Evolutionary conservation across 2,113 vertebrate genomes (phyloP).

Genomic region (Sinosuthora webbiana): DNA sequence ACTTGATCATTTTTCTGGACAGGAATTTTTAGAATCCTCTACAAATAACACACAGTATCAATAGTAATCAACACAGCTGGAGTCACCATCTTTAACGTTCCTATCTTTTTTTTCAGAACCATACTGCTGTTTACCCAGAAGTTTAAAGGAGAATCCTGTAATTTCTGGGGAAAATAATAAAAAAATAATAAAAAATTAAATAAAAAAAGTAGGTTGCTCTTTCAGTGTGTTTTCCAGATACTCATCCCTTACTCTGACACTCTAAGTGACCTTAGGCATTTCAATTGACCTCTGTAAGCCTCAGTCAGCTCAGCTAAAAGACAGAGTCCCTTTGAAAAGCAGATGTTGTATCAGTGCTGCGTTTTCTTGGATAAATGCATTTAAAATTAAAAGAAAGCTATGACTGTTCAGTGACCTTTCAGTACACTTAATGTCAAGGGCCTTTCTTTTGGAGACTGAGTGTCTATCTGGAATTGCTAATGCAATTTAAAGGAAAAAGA

Average conservation of each 20-base stretch:
- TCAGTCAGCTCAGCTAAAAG: constrained; percentile 18
- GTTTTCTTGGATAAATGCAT: constrained; percentile 45
- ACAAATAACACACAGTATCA: constrained; percentile 5
- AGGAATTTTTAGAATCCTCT: constrained; percentile 25
- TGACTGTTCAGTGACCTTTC: constrained; percentile 53
- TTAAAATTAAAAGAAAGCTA: constrained; percentile 60
- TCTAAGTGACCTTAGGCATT: constrained; percentile 8
- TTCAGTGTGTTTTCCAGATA: neutral
- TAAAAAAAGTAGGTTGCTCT: neutral
- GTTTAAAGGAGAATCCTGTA: neutral
- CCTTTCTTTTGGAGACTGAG: constrained; percentile 26
- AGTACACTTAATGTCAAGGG: constrained; percentile 45
- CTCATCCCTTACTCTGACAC: neutral
- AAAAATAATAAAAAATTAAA: too few species aligned
- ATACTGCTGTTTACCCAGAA: neutral
- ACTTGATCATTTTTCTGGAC: neutral
- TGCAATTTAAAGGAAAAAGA: constrained; percentile 5
- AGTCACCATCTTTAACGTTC: neutral
- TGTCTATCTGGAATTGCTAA: constrained; percentile 44
- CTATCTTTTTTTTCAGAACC: neutral
- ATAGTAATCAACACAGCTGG: constrained; percentile 26
- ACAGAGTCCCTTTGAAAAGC: constrained; percentile 35
- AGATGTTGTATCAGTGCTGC: constrained; percentile 16
- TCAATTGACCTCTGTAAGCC: neutral
- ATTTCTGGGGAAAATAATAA: neutral